These are phyloP conservation scores for Hydriomena furcata DNA, from an alignment of 2,888 invertebrate species.

Conservation along the genomic window DNA sequence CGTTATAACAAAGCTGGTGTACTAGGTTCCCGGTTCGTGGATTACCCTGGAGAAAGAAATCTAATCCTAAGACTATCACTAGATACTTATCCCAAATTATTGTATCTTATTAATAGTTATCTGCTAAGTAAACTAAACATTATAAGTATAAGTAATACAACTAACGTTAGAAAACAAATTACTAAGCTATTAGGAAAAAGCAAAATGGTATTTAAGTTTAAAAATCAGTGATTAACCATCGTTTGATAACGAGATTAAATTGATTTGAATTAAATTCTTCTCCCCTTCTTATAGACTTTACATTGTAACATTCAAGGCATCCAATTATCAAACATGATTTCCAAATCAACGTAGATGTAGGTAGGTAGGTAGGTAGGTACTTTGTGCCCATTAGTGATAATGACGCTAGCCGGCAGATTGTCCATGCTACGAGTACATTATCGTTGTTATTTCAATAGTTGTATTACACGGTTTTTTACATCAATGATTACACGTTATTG, in stretches of 20 bases:
- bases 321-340: too few species aligned
- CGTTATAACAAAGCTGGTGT: constrained; percentile 28
- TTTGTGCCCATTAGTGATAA: neutral
- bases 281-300: neutral
- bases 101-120: constrained; percentile 21
- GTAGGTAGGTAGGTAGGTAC: too few species aligned
- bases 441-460: too few species aligned
- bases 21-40: constrained; percentile 35
- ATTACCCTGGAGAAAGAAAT: constrained; percentile 31
- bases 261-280: neutral
- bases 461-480: too few species aligned
- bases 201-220: neutral
- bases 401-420: constrained; percentile 8
- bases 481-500: too few species aligned
- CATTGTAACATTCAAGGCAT: neutral
- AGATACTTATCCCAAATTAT: constrained; percentile 23
- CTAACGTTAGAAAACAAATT: constrained; percentile 11
- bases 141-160: constrained; percentile 6
- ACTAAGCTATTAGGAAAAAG: constrained; percentile 3
- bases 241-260: neutral
- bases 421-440: too few species aligned
- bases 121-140: constrained; percentile 14
- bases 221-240: constrained; percentile 1
- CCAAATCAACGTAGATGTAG: too few species aligned
- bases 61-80: constrained; percentile 26